Evolutionary conservation across 2,113 vertebrate species (phyloP).

Genomic region (Suncus etruscus): DNA sequence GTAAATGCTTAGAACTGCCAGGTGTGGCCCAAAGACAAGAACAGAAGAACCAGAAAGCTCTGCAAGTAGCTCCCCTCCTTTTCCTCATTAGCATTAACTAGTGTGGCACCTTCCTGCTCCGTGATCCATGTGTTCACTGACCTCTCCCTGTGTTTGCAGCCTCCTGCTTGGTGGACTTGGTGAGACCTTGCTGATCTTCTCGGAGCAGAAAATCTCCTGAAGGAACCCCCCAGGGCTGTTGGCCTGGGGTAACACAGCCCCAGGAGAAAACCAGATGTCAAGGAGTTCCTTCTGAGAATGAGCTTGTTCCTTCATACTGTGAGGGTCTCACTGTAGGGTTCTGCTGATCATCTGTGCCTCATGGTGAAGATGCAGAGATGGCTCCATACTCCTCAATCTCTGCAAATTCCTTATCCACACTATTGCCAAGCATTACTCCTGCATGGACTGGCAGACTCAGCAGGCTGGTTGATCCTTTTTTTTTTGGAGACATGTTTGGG

Average conservation of each 20-base stretch:
- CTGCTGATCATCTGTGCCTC: rapidly evolving
- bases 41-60: not conserved
- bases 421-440: too few species aligned
- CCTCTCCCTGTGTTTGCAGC: constrained; percentile 84
- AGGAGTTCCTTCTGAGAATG: not conserved
- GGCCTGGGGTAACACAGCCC: constrained; percentile 3
- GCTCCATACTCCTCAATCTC: too few species aligned
- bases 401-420: too few species aligned
- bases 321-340: not conserved
- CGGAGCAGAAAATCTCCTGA: constrained; percentile 86
- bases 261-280: not conserved
- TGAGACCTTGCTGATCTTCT: constrained; percentile 92
- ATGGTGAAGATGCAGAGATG: constrained; percentile 37
- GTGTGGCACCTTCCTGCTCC: not conserved
- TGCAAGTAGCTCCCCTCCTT: not conserved
- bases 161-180: constrained; percentile 90
- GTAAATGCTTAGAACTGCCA: too few species aligned
- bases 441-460: too few species aligned
- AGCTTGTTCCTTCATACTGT: not conserved
- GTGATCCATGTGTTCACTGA: not conserved
- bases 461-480: too few species aligned
- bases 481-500: not conserved
- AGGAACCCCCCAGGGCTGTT: constrained; percentile 21
- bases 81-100: not conserved
- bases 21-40: too few species aligned